Evolutionary conservation across 2,888 invertebrate species (phyloP), one percentile per base, ranked within the genome.

Genomic region (Hemistola chrysoprasaria): DNA sequence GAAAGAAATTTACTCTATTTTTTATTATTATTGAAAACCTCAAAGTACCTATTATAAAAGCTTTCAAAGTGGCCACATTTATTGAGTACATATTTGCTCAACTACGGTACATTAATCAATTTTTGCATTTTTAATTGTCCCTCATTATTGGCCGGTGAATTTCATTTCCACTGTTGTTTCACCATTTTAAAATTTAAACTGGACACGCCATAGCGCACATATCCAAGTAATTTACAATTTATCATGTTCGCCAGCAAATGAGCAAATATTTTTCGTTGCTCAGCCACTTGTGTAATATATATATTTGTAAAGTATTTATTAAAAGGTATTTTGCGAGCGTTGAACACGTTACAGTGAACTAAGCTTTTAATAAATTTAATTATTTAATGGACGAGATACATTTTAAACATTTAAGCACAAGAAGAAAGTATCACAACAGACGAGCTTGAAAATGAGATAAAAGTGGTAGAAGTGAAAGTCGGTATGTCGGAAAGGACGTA

Each of bases 161-260:
- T 84, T 78, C 75, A 75, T 77, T 80, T 72, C 65, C 73, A 75
- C 68, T 72, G 81, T 76, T 78, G 79, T 70, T 71, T 61, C 65
- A 70, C 69, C 71, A 71, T 79, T 84, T 82, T 75, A 85, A 81
- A 83, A 74, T 83, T 79, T 76, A 82, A 79, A 70, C 71, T 63
- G 61, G 58, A 55, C 57, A 38, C 59, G 50, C 62, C 76, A 77
- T 79, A 81, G 77, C 79, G 75, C 71, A 70, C 76, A 77, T 81
- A 84, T 81, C 66, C 79, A 80, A 82, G 85, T 86, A 83, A 84
- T 86, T 83, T 84, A 85, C 84, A 86, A 86, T 87, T 86, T 84
- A 86, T 82, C 81, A 79, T 78, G 80, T 81, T 70, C 75, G 76
- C 78, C 71, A 56, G 71, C 75, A 83, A 85, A 86, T 86, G 84